Percentiles rank a stretch among this genome's conserved stretches.
Evolutionary conservation across 2,888 invertebrate species (phyloP).

Genomic region (Hipparchia semele): DNA sequence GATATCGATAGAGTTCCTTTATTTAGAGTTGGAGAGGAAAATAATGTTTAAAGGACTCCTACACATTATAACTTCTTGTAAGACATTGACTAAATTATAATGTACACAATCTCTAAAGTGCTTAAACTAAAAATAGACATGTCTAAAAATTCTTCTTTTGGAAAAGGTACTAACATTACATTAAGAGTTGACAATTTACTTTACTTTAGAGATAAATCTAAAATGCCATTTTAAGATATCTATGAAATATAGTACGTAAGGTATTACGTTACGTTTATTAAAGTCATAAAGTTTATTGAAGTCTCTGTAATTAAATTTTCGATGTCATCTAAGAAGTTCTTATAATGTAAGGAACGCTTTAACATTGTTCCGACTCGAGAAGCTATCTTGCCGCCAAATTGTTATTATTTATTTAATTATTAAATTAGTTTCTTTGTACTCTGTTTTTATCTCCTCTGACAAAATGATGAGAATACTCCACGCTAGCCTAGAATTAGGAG

Average conservation of each 20-base stretch:
- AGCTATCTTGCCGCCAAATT: slow-evolving; percentile 81
- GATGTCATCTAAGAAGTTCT: not conserved
- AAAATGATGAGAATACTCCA: not conserved
- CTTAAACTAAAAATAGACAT: too few species aligned
- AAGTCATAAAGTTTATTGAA: too few species aligned
- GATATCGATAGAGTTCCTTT: slow-evolving; percentile 64
- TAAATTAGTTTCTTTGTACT: slow-evolving; percentile 48
- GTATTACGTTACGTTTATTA: too few species aligned
- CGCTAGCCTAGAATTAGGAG: not conserved
- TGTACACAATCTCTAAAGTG: too few species aligned
- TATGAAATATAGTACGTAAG: too few species aligned
- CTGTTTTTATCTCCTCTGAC: slow-evolving; percentile 26
- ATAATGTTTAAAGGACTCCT: slow-evolving; percentile 23
- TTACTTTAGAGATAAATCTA: too few species aligned
- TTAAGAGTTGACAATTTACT: too few species aligned
- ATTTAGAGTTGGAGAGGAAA: slow-evolving; percentile 50
- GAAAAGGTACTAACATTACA: too few species aligned
- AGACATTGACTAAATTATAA: not conserved
- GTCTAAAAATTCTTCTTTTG: too few species aligned
- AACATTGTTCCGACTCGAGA: slow-evolving; percentile 57
- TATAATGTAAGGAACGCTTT: slow-evolving; percentile 9
- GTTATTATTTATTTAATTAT: slow-evolving; percentile 73
- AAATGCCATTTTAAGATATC: too few species aligned
- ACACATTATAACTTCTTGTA: not conserved
- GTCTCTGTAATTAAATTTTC: not conserved